Base-by-base conservation (phyloP, 2,888 invertebrate species). In the Lingula anatina region DNA sequence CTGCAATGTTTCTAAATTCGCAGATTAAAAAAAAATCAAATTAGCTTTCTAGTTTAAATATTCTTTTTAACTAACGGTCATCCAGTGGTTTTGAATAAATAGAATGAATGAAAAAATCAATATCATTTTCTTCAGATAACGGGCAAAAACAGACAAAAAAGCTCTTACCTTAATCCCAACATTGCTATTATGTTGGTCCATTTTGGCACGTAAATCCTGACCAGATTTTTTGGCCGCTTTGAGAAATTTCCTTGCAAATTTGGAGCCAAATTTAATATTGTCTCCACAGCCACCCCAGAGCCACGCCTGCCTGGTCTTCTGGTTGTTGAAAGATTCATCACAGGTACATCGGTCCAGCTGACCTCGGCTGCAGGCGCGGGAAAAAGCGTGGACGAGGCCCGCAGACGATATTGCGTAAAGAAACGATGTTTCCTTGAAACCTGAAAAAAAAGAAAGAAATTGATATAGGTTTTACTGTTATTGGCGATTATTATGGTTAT, bases 231-330 rank as follows among this genome's bases (percentile, higher is more conserved):
- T 91, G 0, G 91, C 89, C 76, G 93, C 92, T 76, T 93, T 91
- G 52, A 95, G 90, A 78, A 95, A 94, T 75, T 91, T 90, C 50
- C 92, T 81, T 65, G 92, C 88, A 80, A 94, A 92, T 77, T 88
- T 87, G 78, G 90, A 88, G n/a, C 94, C 95, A 77, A 90, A 95
- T 53, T 88, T 90, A 72, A 95, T 90, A 80, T 95, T 95, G 80
- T 95, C 94, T 25, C 91, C 92, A 79, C 95, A 95, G 35, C 94
- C 94, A 50, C 94, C 95, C 93, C 94, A 95, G 80, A 91, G 89
- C 89, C 76, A 78, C 46, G 77, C 71, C 50, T 70, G 62, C 26
- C 55, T 59, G 46, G 62, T 57, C 89, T 91, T 69, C 88, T 90
- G 50, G 86, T 82, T 12, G 86, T 62, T 64, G 55, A 63, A 63